Percentiles rank a stretch among this genome's conserved stretches.
phyloP scores from a whole-genome alignment of 2,888 invertebrate genomes.

The Eupithecia subumbrata region DNA sequence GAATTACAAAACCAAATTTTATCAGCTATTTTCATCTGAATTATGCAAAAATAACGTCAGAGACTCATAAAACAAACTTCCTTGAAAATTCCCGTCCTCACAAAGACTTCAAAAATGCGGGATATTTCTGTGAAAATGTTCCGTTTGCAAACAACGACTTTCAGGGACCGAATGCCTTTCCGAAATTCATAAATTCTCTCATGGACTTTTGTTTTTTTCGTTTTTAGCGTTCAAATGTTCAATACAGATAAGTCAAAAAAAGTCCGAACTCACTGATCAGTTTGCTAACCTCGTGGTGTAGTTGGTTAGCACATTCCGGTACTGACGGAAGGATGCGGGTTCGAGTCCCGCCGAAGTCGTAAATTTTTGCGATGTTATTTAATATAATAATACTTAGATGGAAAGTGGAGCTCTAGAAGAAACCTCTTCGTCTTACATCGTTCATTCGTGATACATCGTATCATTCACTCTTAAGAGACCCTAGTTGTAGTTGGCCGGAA shows the following conservation, averaged over 20 bases:
- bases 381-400: no score
- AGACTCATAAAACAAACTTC: constrained; percentile 14
- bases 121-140: constrained; percentile 36
- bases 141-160: constrained; percentile 33
- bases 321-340: no score
- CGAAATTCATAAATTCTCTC: constrained; percentile 22
- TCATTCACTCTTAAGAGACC: neutral
- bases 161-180: constrained; percentile 10
- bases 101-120: constrained; percentile 31
- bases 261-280: neutral
- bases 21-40: neutral
- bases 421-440: no score
- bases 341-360: no score
- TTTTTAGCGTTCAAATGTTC: neutral
- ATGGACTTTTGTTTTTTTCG: constrained; percentile 1
- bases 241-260: neutral
- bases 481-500: neutral
- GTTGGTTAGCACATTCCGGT: no score
- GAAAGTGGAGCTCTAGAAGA: no score
- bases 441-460: no score
- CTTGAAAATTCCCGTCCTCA: constrained; percentile 16
- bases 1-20: neutral
- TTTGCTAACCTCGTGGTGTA: no score
- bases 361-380: no score
- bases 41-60: constrained; percentile 1